Evolutionary conservation across 53 echinoderm and acorn worm species (phyloP), one percentile per base, ranked within the genome.

Genomic region (Henricia sp.): DNA sequence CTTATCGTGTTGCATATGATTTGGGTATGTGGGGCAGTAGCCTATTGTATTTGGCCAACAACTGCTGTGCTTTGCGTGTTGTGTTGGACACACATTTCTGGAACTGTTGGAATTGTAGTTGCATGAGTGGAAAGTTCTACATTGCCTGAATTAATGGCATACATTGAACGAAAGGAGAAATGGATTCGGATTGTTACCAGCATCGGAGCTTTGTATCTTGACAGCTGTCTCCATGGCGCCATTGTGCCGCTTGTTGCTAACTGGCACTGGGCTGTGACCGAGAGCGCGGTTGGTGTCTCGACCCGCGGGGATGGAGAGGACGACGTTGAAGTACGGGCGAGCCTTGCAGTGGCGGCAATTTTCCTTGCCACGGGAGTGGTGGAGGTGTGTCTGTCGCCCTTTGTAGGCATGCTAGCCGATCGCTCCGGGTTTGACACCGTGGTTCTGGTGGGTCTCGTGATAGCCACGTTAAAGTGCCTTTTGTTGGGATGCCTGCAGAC

Each of bases 171-270:
- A 28, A 46, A 16, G 28, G 72, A 74, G 24, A 74, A 55, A 14
- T 56, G 74, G 74, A 8, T 74, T 54, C 36, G 74, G 25, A 20
- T 55, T 38, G 4, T 36, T 8, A 74, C 56, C 54, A 74, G 38
- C 40, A 74, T 74, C 25, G 54, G 74, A 0, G 54, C 55, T 28
- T 25, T 52, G 14, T 74, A 37, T 38, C 27, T 74, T 0, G 56
- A 74, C 1, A 54, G 40, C 29, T 37, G 37, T 37, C n/a, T 55
- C 1, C 34, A 32, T n/a, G 74, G 55, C 36, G 74, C 54, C 14
- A 14, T 74, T 25, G 25, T 37, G 55, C 74, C 74, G 12, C 53
- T 74, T 33, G 41, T 74, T 6, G 14, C 54, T 1, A 33, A 74
- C 30, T 54, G 54, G 74, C 8, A 74, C 23, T 74, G 74, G 74